Conservation (phyloP, 2,113 vertebrate genomes). For the Hemiscyllium ocellatum region DNA sequence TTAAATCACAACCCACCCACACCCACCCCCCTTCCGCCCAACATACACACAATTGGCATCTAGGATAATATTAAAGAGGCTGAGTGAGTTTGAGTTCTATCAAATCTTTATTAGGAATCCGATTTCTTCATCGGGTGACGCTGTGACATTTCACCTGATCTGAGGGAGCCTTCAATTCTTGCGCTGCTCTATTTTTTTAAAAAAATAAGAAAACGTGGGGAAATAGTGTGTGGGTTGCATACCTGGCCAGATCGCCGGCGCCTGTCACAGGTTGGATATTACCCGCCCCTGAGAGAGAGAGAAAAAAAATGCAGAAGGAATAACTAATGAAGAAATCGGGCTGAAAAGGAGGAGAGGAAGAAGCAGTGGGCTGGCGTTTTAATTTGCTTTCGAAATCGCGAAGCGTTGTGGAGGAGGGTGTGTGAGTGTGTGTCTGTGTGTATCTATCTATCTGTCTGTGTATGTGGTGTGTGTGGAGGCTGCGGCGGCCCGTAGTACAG, state of each 20-base stretch:
- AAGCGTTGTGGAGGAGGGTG: constrained; percentile 20
- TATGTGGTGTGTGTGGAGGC: not conserved
- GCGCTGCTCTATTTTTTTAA: not conserved
- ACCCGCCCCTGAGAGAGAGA: not conserved
- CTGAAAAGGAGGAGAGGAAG: not conserved
- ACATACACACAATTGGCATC: not conserved
- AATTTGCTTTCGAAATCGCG: constrained; percentile 22
- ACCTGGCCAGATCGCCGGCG: not conserved
- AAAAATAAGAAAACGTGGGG: not conserved
- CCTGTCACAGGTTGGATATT: not conserved
- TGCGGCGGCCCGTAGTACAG: constrained; percentile 21
- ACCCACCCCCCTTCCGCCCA: not conserved
- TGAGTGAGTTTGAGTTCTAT: not conserved
- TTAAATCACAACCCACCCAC: not conserved
- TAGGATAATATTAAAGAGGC: not conserved
- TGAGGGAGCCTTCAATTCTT: not conserved
- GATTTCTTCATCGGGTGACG: not conserved
- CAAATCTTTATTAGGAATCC: not conserved
- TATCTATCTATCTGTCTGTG: not conserved
- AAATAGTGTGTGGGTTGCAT: not conserved
- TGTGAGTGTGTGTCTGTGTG: not conserved
- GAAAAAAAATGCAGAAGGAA: constrained; percentile 16
- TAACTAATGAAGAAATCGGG: constrained; percentile 25
- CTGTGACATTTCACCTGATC: not conserved
- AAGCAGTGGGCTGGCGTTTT: not conserved